Evolutionary conservation across 2,797 vertebrate species (phyloP).

Genomic region (Rhabdophis nuchalis): DNA sequence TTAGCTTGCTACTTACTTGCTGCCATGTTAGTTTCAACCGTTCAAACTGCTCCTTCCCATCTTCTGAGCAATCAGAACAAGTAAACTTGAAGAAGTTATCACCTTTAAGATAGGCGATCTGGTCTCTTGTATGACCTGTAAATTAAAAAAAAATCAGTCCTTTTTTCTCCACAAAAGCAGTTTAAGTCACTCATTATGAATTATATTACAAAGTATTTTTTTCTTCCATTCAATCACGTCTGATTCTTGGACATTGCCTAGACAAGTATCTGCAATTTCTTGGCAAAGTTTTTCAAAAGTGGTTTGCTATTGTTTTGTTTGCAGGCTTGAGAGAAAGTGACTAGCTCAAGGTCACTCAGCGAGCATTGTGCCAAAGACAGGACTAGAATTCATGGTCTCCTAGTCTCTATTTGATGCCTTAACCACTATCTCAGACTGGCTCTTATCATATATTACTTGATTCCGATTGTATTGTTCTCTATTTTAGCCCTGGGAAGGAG

Average conservation of each 20-base stretch:
- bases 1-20: constrained; percentile 76
- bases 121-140: constrained; percentile 84
- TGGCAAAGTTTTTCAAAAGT: neutral
- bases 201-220: neutral
- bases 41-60: constrained; percentile 90
- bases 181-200: neutral
- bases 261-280: neutral
- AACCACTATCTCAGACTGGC: too few species aligned
- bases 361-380: too few species aligned
- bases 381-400: too few species aligned
- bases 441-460: too few species aligned
- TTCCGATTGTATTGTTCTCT: too few species aligned
- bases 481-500: too few species aligned
- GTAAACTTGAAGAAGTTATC: constrained; percentile 96
- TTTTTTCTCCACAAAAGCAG: neutral
- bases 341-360: neutral
- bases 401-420: too few species aligned
- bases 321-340: neutral
- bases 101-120: constrained; percentile 96
- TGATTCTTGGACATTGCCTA: neutral
- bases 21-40: constrained; percentile 96
- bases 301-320: neutral
- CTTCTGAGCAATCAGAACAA: constrained; percentile 86
- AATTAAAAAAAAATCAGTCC: constrained; percentile 41
- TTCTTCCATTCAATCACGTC: neutral